Percentiles rank a stretch among this genome's conserved stretches.
These are phyloP conservation scores for Crossocerus cetratus DNA, from an alignment of 2,888 invertebrate species.

Conservation along the genomic window DNA sequence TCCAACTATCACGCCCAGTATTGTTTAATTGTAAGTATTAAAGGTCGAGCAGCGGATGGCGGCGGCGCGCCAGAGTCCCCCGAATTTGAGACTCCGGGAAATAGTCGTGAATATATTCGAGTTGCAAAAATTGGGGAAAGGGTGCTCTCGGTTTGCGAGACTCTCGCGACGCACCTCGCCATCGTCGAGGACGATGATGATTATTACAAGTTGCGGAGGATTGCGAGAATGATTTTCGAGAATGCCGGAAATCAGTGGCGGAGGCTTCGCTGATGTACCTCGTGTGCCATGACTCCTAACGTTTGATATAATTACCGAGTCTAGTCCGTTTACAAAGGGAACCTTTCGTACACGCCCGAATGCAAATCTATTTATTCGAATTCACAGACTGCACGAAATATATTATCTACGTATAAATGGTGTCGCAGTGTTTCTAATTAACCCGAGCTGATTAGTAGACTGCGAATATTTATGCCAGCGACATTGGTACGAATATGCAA, in stretches of 20 bases:
- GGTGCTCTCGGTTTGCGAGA: too few species aligned
- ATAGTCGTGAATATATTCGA: too few species aligned
- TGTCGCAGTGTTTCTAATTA: background rate
- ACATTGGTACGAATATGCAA: too few species aligned
- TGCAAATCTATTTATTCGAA: slow-evolving; percentile 68
- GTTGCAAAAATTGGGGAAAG: too few species aligned
- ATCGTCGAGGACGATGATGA: too few species aligned
- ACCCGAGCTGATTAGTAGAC: background rate
- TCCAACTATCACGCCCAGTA: slow-evolving; percentile 71
- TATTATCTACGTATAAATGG: slow-evolving; percentile 51
- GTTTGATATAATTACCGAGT: slow-evolving; percentile 68
- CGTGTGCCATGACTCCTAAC: slow-evolving; percentile 66
- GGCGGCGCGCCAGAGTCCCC: too few species aligned
- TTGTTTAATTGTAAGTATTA: slow-evolving; percentile 67
- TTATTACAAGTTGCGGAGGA: too few species aligned
- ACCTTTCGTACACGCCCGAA: slow-evolving; percentile 66
- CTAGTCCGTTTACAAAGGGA: slow-evolving; percentile 64
- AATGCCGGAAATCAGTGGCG: slow-evolving; percentile 7
- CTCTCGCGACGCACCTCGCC: too few species aligned
- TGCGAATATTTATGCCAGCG: too few species aligned
- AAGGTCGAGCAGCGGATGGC: slow-evolving; percentile 26
- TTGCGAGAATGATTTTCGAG: slow-evolving; percentile 22
- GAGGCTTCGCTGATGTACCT: slow-evolving; percentile 44
- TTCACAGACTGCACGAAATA: slow-evolving; percentile 73
- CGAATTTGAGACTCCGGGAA: too few species aligned